Base-by-base conservation (phyloP, 2,888 invertebrate genomes). In the Frankliniella fusca region DNA sequence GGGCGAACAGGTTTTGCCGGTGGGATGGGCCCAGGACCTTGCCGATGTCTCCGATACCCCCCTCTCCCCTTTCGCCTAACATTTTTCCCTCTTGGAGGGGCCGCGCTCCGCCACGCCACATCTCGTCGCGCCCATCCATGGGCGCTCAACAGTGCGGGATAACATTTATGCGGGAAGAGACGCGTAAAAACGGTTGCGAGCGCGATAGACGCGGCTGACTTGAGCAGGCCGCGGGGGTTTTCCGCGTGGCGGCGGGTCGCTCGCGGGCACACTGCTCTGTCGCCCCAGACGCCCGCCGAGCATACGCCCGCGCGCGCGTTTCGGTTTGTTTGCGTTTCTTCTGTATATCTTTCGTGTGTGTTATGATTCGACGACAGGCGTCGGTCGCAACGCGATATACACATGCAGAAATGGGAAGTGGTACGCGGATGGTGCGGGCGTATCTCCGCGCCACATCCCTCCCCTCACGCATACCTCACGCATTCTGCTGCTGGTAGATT, bases 151-250 rank as follows among this genome's bases (percentile, higher is more conserved):
- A 61, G 27, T 27, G 70, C 70, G 27, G 18, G 27, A 76, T 76
- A 27, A 27, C 70, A 76, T 76, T 76, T 76, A 23, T 76, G 70
- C 70, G 70, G 70, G 23, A 76, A 76, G 70, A 23, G 70, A 76
- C 12, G 70, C 70, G 70, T 76, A 76, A 76, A 76, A 76, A 76
- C 70, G 70, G 9, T 27, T 23, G 27, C 23, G 27, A 23, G 12
- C 12, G 23, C 70, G 70, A 23, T 38, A 38, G 38, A 38, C 38
- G 38, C 38, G 38, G 38, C 38, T 38, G 38, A 38, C 38, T 38
- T 38, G 38, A 38, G 38, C 38, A 38, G 38, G 38, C 38, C 38
- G 38, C 38, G 38, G 38, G 38, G 38, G n/a, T n/a, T 38, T 5
- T 2, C 5, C 38, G 38, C 38, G 38, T 5, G 23, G 23, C 27